Evolutionary conservation across 2,797 vertebrate species (phyloP).

Genomic region (Pempheris klunzingeri): DNA sequence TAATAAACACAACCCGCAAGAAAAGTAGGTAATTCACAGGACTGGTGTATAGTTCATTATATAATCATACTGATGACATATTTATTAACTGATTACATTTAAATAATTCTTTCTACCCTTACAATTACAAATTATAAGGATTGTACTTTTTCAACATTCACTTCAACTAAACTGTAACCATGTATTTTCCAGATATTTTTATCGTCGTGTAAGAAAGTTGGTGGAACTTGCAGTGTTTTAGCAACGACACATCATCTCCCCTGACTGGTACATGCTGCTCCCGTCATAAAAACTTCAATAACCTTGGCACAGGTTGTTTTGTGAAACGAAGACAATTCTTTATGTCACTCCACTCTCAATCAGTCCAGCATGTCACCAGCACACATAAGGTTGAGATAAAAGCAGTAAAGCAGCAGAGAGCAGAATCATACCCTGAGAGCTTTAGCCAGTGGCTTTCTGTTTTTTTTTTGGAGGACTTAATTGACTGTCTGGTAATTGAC

Average conservation of each 20-base stretch:
- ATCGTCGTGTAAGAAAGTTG: neutral
- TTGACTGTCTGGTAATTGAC: slow-evolving; percentile 84
- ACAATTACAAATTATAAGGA: neutral
- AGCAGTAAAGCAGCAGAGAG: slow-evolving; percentile 37
- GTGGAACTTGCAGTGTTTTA: neutral
- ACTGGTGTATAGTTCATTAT: neutral
- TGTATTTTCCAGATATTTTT: neutral
- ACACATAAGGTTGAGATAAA: slow-evolving; percentile 44
- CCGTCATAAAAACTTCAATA: slow-evolving; percentile 34
- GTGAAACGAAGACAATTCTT: slow-evolving; percentile 28
- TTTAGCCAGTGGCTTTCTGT: slow-evolving; percentile 36
- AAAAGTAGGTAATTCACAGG: slow-evolving; percentile 5
- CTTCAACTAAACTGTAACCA: neutral
- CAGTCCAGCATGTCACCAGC: slow-evolving; percentile 27
- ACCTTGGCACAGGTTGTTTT: slow-evolving; percentile 41
- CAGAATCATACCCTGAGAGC: slow-evolving; percentile 42
- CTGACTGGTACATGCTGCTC: slow-evolving; percentile 23
- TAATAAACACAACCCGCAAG: slow-evolving; percentile 18
- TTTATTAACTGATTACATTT: neutral
- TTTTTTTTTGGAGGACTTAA: slow-evolving; percentile 77
- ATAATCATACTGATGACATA: neutral
- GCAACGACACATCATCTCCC: neutral
- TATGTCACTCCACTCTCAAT: slow-evolving; percentile 20
- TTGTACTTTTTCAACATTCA: neutral
- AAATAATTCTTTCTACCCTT: neutral